A percentile compares a stretch with the other conserved stretches of the same genome.
phyloP scores from a whole-genome alignment of 2,113 vertebrate species.

The Burhinus bistriatus region DNA sequence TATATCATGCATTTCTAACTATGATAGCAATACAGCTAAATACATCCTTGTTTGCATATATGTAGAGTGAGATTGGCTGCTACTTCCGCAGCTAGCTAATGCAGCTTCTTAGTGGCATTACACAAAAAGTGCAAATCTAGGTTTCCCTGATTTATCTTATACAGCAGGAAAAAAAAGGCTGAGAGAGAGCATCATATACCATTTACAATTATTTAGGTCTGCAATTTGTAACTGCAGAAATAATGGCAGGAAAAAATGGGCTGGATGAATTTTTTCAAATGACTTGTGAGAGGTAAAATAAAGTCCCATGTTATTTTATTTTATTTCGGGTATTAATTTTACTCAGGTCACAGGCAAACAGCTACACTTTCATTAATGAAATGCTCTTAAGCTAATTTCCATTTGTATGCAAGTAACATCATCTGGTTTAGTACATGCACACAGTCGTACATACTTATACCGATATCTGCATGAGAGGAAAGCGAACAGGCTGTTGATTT shows the following conservation, averaged over 20 bases:
- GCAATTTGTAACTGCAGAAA: not conserved
- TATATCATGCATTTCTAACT: not conserved
- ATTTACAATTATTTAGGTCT: constrained; percentile 19
- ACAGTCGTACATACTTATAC: constrained; percentile 40
- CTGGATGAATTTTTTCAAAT: constrained; percentile 30
- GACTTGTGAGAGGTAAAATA: constrained; percentile 9
- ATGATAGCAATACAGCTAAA: constrained; percentile 11
- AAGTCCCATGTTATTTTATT: constrained; percentile 43
- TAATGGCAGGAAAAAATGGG: not conserved
- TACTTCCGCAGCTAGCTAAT: not conserved
- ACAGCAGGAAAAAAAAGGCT: not conserved
- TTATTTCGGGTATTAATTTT: constrained; percentile 71
- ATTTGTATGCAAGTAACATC: constrained; percentile 77
- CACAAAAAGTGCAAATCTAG: not conserved
- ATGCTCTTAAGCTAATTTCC: constrained; percentile 73
- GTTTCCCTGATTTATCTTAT: not conserved
- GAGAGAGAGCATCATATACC: not conserved
- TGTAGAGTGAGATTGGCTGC: constrained; percentile 3
- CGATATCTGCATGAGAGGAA: constrained; percentile 61
- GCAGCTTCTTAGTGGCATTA: not conserved
- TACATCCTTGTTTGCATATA: not conserved
- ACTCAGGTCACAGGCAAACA: constrained; percentile 55
- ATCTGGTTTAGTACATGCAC: constrained; percentile 61
- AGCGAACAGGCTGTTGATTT: constrained; percentile 72
- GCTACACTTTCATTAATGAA: constrained; percentile 72